Percentiles rank a stretch among this genome's conserved stretches.
These are phyloP conservation scores for Myiotriccus ornatus DNA, from an alignment of 2,797 vertebrate species.

Conservation along the genomic window DNA sequence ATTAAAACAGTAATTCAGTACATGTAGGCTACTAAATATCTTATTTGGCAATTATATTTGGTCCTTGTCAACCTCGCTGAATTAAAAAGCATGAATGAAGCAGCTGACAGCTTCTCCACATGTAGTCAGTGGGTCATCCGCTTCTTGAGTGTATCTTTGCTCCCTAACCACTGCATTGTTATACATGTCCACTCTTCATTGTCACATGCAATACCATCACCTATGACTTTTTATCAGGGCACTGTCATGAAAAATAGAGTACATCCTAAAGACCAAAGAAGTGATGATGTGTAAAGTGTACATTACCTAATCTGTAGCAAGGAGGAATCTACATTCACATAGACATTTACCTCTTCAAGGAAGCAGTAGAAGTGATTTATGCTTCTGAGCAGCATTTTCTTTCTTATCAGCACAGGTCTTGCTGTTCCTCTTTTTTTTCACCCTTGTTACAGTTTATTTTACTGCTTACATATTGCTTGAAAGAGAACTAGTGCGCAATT, in stretches of 20 bases:
- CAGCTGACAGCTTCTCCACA: background rate
- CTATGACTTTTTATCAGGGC: slow-evolving; percentile 31
- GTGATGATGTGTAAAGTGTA: slow-evolving; percentile 57
- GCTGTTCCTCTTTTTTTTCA: background rate
- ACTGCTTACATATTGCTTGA: background rate
- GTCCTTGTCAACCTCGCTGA: background rate
- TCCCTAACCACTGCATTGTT: slow-evolving; percentile 31
- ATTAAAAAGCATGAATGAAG: background rate
- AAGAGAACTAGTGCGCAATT: background rate
- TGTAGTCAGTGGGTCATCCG: background rate
- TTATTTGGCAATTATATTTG: slow-evolving; percentile 3
- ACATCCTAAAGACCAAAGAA: slow-evolving; percentile 49
- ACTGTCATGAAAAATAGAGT: slow-evolving; percentile 54
- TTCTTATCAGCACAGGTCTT: slow-evolving; percentile 13
- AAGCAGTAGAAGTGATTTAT: slow-evolving; percentile 56
- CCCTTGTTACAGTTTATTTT: background rate
- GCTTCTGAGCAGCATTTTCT: background rate
- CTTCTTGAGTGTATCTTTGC: background rate
- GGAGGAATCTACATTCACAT: slow-evolving; percentile 49
- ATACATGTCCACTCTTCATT: slow-evolving; percentile 17
- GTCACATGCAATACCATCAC: background rate
- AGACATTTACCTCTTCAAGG: slow-evolving; percentile 42
- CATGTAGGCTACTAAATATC: background rate
- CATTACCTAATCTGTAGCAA: slow-evolving; percentile 51
- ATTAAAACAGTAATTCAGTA: background rate